Evolutionary conservation across 2,888 invertebrate species (phyloP).

Genomic region (Papilio demoleus): DNA sequence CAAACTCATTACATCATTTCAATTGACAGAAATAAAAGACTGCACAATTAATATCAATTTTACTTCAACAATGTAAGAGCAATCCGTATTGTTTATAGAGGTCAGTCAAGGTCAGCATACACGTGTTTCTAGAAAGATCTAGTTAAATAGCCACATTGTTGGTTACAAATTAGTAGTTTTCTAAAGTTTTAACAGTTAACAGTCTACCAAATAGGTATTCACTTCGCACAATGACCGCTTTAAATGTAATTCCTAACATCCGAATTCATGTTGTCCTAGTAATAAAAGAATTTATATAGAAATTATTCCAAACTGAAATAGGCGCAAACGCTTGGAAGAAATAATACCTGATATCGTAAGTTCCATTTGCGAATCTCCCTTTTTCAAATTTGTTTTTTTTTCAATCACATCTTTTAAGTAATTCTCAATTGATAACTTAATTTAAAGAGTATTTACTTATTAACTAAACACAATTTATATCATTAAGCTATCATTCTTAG

Average conservation of each 20-base stretch:
- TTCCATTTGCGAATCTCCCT: no score
- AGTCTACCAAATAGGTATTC: not conserved
- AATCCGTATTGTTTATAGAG: slow-evolving; percentile 35
- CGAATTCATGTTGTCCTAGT: slow-evolving; percentile 10
- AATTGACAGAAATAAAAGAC: slow-evolving; percentile 34
- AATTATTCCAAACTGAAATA: not conserved
- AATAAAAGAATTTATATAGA: not conserved
- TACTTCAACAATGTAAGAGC: slow-evolving; percentile 38
- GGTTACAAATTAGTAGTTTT: not conserved
- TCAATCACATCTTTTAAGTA: no score
- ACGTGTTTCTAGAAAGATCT: slow-evolving; percentile 28
- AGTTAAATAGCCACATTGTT: slow-evolving; percentile 3
- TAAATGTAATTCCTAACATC: slow-evolving; percentile 7
- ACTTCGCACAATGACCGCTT: not conserved
- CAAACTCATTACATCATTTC: slow-evolving; percentile 16
- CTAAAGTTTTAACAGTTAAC: not conserved
- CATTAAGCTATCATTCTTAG: no score
- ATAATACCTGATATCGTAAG: no score
- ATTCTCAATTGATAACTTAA: no score
- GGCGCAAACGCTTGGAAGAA: no score
- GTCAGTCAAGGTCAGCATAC: slow-evolving; percentile 32
- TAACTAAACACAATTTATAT: no score
- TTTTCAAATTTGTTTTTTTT: no score
- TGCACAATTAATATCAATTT: slow-evolving; percentile 39
- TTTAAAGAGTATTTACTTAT: no score